Evolutionary conservation across 2,797 vertebrate species (phyloP).

Genomic region (Enteromius anoplus): DNA sequence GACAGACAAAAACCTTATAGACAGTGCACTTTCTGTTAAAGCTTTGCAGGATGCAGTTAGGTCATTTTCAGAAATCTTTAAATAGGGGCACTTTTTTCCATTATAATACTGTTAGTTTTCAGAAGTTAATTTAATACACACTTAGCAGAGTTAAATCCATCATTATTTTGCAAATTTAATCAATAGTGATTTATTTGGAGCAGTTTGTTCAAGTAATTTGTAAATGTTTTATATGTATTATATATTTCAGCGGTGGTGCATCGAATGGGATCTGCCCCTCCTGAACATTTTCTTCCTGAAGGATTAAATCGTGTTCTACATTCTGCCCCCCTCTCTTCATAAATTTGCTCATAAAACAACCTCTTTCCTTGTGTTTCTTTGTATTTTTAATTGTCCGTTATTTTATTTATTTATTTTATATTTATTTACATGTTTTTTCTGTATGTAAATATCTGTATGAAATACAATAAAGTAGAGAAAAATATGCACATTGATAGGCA

Average conservation of each 20-base stretch:
- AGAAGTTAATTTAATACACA: neutral
- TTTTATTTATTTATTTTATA: neutral
- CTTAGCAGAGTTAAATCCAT: too few relatives aligned
- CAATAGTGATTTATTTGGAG: neutral
- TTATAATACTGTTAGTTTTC: neutral
- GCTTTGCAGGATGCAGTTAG: too few relatives aligned
- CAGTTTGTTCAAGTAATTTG: neutral
- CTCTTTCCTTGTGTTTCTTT: constrained; percentile 58
- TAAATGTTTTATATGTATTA: neutral
- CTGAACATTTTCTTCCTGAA: constrained; percentile 83
- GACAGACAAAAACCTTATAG: too few relatives aligned
- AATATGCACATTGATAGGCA: neutral
- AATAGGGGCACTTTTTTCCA: neutral
- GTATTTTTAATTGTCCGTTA: neutral
- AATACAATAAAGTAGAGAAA: neutral
- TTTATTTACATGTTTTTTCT: neutral
- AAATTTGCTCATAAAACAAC: constrained; percentile 80
- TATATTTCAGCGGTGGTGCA: constrained; percentile 68
- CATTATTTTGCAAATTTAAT: neutral
- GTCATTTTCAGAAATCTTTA: too few relatives aligned
- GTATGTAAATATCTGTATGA: neutral
- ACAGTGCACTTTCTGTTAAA: too few relatives aligned
- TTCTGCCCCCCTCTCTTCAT: constrained; percentile 78
- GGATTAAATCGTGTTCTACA: constrained; percentile 77
- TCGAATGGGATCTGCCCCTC: constrained; percentile 79